A percentile compares a stretch with the other conserved stretches of the same genome.
These are phyloP conservation scores for Erpobdella octoculata DNA, from an alignment of 2,888 invertebrate species.

Conservation along the genomic window DNA sequence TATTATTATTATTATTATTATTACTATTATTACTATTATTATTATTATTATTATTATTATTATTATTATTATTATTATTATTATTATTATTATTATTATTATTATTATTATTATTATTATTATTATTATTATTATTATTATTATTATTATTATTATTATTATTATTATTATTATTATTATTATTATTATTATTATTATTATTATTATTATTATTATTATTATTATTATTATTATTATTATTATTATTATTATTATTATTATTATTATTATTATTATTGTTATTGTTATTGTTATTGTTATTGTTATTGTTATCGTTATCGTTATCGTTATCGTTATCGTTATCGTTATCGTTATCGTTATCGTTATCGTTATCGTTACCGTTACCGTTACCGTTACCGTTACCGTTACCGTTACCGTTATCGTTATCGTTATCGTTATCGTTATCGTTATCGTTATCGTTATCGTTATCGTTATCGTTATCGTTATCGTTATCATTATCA, in stretches of 20 bases:
- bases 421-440: neutral
- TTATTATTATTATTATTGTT: neutral
- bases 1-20: no score
- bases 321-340: neutral
- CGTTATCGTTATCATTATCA: constrained; percentile 24
- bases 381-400: constrained; percentile 10
- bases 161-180: neutral
- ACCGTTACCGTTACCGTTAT: constrained; percentile 28
- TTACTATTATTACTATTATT: neutral
- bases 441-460: constrained; percentile 20
- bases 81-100: neutral
- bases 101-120: constrained; percentile 9
- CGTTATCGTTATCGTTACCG: constrained; percentile 13
- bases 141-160: neutral
- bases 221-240: neutral
- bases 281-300: neutral
- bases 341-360: neutral
- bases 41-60: neutral
- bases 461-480: constrained; percentile 23
- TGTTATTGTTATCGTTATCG: neutral
- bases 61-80: neutral
- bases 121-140: neutral
- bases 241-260: neutral
- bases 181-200: neutral
- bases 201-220: neutral